phyloP scores from a whole-genome alignment of 1,140 invertebrate genomes.

The Helicoverpa armigera region DNA sequence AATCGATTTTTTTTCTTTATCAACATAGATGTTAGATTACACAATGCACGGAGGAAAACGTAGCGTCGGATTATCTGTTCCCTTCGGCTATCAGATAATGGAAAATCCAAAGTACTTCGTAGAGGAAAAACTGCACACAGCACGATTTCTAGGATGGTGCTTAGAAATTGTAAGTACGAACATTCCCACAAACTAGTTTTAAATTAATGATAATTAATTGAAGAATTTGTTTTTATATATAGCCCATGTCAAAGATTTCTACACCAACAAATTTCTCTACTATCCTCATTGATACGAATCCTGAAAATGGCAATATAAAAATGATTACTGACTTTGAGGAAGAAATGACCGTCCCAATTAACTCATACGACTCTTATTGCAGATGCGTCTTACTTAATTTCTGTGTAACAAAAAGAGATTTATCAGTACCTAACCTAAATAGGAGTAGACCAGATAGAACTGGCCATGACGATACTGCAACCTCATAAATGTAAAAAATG shows the following conservation, averaged over 20 bases:
- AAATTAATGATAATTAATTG: background rate
- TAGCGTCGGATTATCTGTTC: background rate
- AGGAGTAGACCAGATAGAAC: no score
- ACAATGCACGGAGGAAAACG: background rate
- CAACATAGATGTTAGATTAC: constrained; percentile 1
- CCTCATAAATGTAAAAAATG: no score
- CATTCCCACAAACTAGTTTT: background rate
- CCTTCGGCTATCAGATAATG: background rate
- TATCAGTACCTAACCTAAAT: no score
- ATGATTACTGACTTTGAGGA: no score
- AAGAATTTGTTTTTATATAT: no score
- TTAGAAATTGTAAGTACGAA: constrained; percentile 30
- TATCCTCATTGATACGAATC: no score
- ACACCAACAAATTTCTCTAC: no score
- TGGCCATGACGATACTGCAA: background rate
- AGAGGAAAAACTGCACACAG: constrained; percentile 18
- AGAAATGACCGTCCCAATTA: no score
- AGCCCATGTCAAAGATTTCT: no score
- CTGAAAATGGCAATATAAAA: no score
- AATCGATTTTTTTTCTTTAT: no score
- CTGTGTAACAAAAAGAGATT: no score
- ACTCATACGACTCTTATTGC: background rate
- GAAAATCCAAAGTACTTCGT: constrained; percentile 9
- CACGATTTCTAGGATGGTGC: constrained; percentile 9
- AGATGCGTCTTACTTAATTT: background rate